Conservation (phyloP, 2,888 invertebrate species). For the Microplitis deprimator region DNA sequence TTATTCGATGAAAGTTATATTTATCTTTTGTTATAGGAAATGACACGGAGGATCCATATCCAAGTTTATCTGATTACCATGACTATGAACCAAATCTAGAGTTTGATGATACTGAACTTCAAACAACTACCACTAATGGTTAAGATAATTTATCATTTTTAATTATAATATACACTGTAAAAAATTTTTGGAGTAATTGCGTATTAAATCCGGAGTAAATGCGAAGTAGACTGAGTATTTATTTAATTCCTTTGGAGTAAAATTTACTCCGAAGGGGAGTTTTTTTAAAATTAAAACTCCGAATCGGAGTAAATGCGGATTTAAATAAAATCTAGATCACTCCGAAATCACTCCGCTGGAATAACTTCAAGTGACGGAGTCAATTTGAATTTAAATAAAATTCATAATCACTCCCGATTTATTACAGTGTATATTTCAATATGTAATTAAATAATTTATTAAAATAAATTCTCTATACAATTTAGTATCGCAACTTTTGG, state of each 20-base stretch:
- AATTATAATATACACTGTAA: not conserved
- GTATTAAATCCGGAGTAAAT: too few species aligned
- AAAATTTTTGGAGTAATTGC: not conserved
- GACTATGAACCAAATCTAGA: constrained; percentile 96
- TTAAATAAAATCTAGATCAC: too few species aligned
- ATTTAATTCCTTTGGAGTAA: too few species aligned
- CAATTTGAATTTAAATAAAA: too few species aligned
- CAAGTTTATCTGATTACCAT: constrained; percentile 91
- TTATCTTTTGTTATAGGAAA: constrained; percentile 61
- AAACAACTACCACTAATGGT: constrained; percentile 81
- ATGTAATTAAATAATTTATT: not conserved
- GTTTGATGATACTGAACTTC: constrained; percentile 95
- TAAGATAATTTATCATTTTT: constrained; percentile 61
- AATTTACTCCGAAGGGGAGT: too few species aligned
- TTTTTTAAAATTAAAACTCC: too few species aligned
- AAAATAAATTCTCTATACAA: constrained; percentile 30
- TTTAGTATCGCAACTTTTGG: constrained; percentile 65
- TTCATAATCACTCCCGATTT: too few species aligned
- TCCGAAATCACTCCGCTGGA: too few species aligned
- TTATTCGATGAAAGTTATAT: constrained; percentile 22
- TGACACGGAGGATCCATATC: constrained; percentile 83
- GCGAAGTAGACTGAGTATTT: too few species aligned
- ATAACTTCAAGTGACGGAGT: too few species aligned
- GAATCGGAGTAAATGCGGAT: too few species aligned
- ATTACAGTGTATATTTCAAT: constrained; percentile 31